phyloP scores from a whole-genome alignment of 2,113 vertebrate genomes.

The Tyto alba region DNA sequence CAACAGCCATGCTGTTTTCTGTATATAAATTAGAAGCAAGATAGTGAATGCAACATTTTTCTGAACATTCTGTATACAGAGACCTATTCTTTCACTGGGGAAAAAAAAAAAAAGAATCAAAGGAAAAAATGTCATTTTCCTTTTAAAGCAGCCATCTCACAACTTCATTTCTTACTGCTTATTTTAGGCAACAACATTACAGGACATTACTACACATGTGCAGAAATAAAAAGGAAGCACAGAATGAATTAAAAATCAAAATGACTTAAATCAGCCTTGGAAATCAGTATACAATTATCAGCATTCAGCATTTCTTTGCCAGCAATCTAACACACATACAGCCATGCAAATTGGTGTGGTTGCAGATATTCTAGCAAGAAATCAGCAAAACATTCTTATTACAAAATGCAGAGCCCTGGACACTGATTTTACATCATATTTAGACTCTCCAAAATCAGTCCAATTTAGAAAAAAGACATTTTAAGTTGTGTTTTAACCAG shows the following conservation, averaged over 20 bases:
- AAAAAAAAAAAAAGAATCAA: neutral
- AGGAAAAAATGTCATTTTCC: slow-evolving; percentile 15
- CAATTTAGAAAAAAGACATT: neutral
- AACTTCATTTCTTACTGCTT: slow-evolving; percentile 40
- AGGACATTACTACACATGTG: slow-evolving; percentile 61
- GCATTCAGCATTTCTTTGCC: slow-evolving; percentile 62
- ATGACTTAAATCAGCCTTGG: slow-evolving; percentile 57
- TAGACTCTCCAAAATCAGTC: slow-evolving; percentile 28
- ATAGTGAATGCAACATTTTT: neutral
- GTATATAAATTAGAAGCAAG: neutral
- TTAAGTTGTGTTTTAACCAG: slow-evolving; percentile 16
- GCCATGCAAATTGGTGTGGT: slow-evolving; percentile 48
- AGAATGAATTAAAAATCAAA: slow-evolving; percentile 67
- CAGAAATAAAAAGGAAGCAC: slow-evolving; percentile 55
- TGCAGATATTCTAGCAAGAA: slow-evolving; percentile 52
- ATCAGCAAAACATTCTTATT: slow-evolving; percentile 60
- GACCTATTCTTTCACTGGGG: neutral
- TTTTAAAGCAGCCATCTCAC: slow-evolving; percentile 19
- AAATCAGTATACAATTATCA: slow-evolving; percentile 60
- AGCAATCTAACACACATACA: slow-evolving; percentile 61
- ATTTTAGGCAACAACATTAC: slow-evolving; percentile 60
- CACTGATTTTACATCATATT: slow-evolving; percentile 50
- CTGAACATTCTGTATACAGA: neutral
- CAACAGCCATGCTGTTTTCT: neutral
- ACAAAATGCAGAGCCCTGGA: slow-evolving; percentile 39